These are phyloP conservation scores for Dysdera silvatica DNA, from an alignment of 1,140 invertebrate genomes.

Conservation along the genomic window DNA sequence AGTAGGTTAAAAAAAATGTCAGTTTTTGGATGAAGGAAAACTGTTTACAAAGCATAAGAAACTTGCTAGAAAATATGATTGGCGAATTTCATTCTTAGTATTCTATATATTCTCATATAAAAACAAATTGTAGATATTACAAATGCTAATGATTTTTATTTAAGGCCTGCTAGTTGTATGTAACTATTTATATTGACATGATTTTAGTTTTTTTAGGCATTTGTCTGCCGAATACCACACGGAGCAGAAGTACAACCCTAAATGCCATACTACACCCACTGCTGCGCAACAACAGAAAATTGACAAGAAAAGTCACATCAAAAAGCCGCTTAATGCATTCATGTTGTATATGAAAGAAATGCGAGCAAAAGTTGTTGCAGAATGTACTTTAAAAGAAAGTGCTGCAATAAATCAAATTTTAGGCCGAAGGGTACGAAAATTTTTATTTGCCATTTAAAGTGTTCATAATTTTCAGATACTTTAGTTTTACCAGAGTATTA, in stretches of 20 bases:
- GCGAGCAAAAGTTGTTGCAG: constrained; percentile 94
- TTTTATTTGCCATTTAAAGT: background rate
- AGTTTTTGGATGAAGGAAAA: too few species aligned
- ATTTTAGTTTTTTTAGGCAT: constrained; percentile 9
- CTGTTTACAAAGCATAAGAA: too few species aligned
- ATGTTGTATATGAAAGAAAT: constrained; percentile 99
- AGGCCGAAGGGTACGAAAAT: constrained; percentile 78
- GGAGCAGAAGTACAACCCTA: constrained; percentile 23
- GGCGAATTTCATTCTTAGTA: too few species aligned
- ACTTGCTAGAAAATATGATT: too few species aligned
- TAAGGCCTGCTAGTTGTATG: background rate
- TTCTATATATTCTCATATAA: too few species aligned
- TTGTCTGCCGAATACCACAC: constrained; percentile 19
- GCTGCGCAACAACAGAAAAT: background rate
- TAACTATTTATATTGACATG: background rate
- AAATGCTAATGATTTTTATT: too few species aligned
- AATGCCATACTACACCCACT: constrained; percentile 3
- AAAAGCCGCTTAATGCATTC: constrained; percentile 99
- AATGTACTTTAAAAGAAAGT: constrained; percentile 96
- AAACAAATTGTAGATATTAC: too few species aligned
- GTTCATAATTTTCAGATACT: background rate
- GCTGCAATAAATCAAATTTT: constrained; percentile 99
- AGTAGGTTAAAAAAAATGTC: too few species aligned
- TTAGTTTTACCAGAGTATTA: background rate
- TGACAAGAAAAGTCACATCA: constrained; percentile 63